Evolutionary conservation across 2,797 vertebrate species (phyloP), one percentile per base, ranked within the genome.

Genomic region (Muscicapa striata): DNA sequence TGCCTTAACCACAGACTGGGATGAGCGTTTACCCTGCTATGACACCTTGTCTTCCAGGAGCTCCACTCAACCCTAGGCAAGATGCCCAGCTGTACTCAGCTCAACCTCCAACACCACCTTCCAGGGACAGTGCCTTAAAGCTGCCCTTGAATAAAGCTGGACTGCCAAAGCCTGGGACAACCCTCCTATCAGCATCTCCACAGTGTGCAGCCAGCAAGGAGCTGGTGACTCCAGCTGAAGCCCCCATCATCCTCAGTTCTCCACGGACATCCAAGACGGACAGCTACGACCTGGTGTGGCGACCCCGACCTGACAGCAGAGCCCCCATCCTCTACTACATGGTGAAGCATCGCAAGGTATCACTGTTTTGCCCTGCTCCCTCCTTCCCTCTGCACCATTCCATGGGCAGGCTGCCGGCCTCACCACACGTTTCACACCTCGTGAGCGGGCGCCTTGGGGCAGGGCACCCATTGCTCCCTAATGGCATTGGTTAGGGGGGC

Each of bases 261-360:
- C 99, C 99, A 0, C 98, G 99, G 70, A 99, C 99, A 0, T 98
- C 98, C 64, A 99, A 99, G 95, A 99, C 99, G 0, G 99, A 99
- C 97, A 98, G 98, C 34, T 99, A 99, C 0, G 99, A 99, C 36
- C 98, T 99, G 61, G 98, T 99, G 92, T 99, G 99, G 99, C 98
- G 98, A 93, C 99, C 99, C 2, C 98, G 99, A 32, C 98, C 98
- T 1, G 98, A 99, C 36, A 97, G 98, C 16, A 85, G 93, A 90
- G 93, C 97, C 4, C 98, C 99, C 2, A 97, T 99, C 73, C 98
- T 99, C 93, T 99, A 99, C 96, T 99, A 99, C 0, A 96, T 99
- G 87, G 96, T 99, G 94, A 99, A 99, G 94, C 99, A 99, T 97
- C 98, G 98, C 97, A 99, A 99, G 99, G 99, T 99, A 98, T 46